A percentile compares a stretch with the other conserved stretches of the same genome.
These are phyloP conservation scores for Drosophila parabipectinata DNA, from an alignment of 1,140 invertebrate genomes.

Conservation along the genomic window DNA sequence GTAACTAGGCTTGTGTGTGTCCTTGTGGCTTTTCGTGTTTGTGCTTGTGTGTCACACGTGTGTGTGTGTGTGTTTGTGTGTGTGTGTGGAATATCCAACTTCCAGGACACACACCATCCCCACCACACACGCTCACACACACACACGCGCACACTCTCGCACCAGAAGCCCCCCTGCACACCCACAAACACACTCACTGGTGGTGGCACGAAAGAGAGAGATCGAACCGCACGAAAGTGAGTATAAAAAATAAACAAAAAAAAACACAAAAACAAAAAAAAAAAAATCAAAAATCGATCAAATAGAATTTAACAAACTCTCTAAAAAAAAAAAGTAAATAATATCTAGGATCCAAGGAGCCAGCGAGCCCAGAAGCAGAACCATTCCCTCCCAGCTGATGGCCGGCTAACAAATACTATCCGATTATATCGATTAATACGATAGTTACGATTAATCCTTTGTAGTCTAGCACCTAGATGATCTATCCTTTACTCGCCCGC, in stretches of 20 bases:
- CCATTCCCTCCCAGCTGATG: background rate
- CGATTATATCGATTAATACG: constrained; percentile 1
- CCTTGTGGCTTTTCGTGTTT: constrained; percentile 21
- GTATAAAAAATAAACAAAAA: constrained; percentile 41
- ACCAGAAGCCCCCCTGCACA: background rate
- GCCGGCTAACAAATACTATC: background rate
- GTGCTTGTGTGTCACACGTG: constrained; percentile 8
- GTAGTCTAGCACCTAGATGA: constrained; percentile 7
- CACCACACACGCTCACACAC: constrained; percentile 9
- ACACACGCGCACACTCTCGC: background rate
- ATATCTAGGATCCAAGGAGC: constrained; percentile 22
- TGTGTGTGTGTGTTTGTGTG: constrained; percentile 4
- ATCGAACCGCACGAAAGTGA: constrained; percentile 47
- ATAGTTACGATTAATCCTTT: constrained; percentile 10
- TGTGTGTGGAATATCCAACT: background rate
- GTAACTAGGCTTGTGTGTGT: constrained; percentile 37
- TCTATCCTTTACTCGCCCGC: background rate
- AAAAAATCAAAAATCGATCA: background rate
- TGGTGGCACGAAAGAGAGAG: constrained; percentile 31
- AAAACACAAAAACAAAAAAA: background rate
- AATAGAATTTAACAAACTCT: constrained; percentile 18
- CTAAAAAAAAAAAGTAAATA: constrained; percentile 15
- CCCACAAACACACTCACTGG: constrained; percentile 23
- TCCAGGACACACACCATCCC: constrained; percentile 25
- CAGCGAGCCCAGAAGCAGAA: background rate